Percentiles rank a stretch among this genome's conserved stretches.
phyloP scores from a whole-genome alignment of 1,140 invertebrate species.

The Leptinotarsa defecta region DNA sequence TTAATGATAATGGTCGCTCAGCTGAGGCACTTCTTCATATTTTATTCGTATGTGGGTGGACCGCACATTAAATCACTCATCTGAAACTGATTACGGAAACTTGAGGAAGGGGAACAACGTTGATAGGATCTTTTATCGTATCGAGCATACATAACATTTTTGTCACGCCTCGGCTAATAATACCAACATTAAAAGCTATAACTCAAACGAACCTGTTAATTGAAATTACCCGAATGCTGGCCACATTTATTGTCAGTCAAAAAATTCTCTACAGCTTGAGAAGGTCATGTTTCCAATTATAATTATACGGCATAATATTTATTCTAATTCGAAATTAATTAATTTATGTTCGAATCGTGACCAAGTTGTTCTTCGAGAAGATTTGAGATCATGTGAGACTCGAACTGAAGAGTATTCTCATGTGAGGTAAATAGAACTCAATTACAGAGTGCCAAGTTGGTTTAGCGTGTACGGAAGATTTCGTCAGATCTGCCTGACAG shows the following conservation, averaged over 20 bases:
- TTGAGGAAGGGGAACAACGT: background rate
- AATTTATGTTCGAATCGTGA: conserved; percentile 1
- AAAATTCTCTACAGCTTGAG: background rate
- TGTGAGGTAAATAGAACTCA: conserved; percentile 2
- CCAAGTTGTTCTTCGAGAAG: background rate
- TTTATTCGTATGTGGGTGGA: background rate
- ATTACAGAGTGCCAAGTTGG: background rate
- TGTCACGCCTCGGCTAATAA: conserved; percentile 2
- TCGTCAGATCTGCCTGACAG: background rate
- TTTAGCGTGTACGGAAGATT: background rate
- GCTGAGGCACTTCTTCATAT: background rate
- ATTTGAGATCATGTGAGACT: conserved; percentile 5
- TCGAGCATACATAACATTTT: background rate
- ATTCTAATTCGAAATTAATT: conserved; percentile 4
- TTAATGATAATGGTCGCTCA: no score
- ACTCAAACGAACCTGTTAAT: conserved; percentile 3
- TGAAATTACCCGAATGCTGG: conserved; percentile 2
- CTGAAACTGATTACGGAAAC: background rate
- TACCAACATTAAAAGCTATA: conserved; percentile 1
- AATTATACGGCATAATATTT: background rate
- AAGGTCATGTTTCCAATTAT: background rate
- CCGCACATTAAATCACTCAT: background rate
- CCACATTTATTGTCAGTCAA: conserved; percentile 1
- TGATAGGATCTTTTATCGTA: background rate
- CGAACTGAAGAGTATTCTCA: background rate